Evolutionary conservation across 2,797 vertebrate species (phyloP).

Genomic region (Protosalanx chinensis): DNA sequence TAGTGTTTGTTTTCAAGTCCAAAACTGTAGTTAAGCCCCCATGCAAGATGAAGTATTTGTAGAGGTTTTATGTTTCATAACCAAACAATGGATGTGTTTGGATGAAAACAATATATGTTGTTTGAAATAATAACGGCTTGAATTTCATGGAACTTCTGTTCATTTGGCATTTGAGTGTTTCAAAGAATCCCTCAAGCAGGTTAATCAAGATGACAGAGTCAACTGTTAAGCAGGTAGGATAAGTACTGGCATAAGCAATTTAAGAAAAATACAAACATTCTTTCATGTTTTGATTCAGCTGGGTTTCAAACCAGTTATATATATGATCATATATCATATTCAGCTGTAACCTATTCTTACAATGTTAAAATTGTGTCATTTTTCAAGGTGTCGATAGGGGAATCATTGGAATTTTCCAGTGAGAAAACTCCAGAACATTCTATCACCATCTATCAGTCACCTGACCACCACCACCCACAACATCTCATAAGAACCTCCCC

Average conservation of each 20-base stretch:
- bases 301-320: neutral
- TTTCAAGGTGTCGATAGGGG: neutral
- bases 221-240: neutral
- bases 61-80: conserved; percentile 62
- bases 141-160: conserved; percentile 58
- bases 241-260: neutral
- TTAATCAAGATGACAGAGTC: conserved; percentile 14
- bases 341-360: neutral
- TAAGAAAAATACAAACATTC: neutral
- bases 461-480: conserved; percentile 33
- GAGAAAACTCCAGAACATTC: conserved; percentile 19
- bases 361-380: no score
- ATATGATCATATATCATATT: neutral
- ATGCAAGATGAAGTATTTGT: conserved; percentile 42
- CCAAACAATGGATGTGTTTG: conserved; percentile 69
- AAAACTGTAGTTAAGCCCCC: conserved; percentile 39
- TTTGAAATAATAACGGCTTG: conserved; percentile 55
- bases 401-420: conserved; percentile 38
- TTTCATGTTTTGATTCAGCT: neutral
- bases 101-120: conserved; percentile 66
- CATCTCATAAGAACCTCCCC: conserved; percentile 50
- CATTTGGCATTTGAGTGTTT: conserved; percentile 46
- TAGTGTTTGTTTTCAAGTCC: conserved; percentile 39
- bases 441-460: conserved; percentile 30
- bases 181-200: neutral